A percentile compares a stretch with the other conserved stretches of the same genome.
Conservation (phyloP, 2,113 vertebrate species). For the Silurus asotus region DNA sequence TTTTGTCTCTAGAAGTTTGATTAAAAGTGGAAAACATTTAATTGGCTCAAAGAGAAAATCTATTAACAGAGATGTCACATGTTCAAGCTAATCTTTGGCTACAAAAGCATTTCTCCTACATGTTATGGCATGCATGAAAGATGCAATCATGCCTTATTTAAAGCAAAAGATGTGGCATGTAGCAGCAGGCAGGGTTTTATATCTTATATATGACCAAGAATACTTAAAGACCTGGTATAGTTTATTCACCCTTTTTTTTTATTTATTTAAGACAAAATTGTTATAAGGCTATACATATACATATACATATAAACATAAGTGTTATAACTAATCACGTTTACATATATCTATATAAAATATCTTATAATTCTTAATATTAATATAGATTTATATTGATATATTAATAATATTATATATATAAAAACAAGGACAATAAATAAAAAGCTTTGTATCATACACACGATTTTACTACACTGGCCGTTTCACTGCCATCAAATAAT, state of each 20-base stretch:
- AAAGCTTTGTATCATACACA: not conserved
- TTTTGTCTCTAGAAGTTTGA: conserved; percentile 81
- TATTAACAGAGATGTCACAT: not conserved
- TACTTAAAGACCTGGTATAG: not conserved
- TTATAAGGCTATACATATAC: not conserved
- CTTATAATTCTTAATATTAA: too few relatives aligned
- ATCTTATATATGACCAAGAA: not conserved
- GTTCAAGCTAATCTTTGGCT: not conserved
- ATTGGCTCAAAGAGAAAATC: not conserved
- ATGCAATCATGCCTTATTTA: not conserved
- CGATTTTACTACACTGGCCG: not conserved
- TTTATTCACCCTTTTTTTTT: not conserved
- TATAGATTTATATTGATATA: too few relatives aligned
- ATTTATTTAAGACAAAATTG: not conserved
- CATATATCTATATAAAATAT: too few relatives aligned
- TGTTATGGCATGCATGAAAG: not conserved
- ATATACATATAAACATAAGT: not conserved
- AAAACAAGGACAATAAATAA: not conserved
- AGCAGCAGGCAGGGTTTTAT: not conserved
- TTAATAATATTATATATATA: not conserved
- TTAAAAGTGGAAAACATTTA: conserved; percentile 30
- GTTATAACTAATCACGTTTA: not conserved
- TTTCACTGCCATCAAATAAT: not conserved
- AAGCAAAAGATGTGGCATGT: not conserved
- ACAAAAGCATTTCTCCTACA: not conserved